Base-by-base conservation (phyloP, 2,113 vertebrate genomes). In the Corydoras sp. region DNA sequence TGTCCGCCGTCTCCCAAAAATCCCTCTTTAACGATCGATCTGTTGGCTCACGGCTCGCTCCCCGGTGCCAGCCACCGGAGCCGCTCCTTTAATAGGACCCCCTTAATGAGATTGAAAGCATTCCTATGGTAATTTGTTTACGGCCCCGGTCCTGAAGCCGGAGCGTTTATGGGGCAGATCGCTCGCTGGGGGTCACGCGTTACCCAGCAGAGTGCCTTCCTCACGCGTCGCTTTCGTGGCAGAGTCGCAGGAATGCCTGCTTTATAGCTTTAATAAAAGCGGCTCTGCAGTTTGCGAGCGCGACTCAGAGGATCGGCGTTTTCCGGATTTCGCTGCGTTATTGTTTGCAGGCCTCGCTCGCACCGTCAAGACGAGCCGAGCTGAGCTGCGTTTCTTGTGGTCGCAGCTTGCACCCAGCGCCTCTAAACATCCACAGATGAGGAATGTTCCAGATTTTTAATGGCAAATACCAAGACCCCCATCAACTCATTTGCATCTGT, bases 371-470 rank as follows among this genome's bases (percentile, higher is more conserved):
- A 43, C 35, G 35, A 43, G 32, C 3, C 32, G 32, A 35, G 35
- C 35, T 5, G 35, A 43, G 35, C 35, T 43, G 35, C 35, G 84
- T 82, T 82, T 87, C 86, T 84, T 86, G 86, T 48, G 84, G 86
- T 85, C 83, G 83, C 81, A 86, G 85, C 86, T 84, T 87, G 81
- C 88, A 85, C 88, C 87, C 88, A 90, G 88, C 87, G 76, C 18
- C 85, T 87, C 87, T 86, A 87, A 89, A 88, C 83, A 85, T 80
- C 84, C 83, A 84, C 88, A 89, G 86, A 89, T 88, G 88, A 89
- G 86, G 88, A 89, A 88, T 90, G 87, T 85, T 85, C 80, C 77
- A 67, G 84, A 77, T 65, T 85, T 24, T 86, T 48, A 48, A 11
- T 13, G 18, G 9, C 58, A 76, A 62, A 63, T n/a, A 62, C 60